A percentile compares a stretch with the other conserved stretches of the same genome.
Conservation (phyloP, 2,888 invertebrate species). For the Brassicogethes aeneus region DNA sequence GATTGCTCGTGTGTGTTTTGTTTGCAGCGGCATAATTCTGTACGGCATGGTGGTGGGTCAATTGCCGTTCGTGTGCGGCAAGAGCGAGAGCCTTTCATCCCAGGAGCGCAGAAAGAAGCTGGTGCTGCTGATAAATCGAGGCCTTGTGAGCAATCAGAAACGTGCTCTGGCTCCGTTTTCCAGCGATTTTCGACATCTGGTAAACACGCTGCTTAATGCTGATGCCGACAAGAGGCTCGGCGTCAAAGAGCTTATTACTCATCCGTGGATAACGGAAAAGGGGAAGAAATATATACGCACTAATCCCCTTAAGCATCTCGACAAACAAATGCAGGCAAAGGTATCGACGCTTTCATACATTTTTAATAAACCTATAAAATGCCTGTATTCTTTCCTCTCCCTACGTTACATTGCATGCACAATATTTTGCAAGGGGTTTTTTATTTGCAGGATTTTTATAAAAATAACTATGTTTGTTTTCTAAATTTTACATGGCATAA, state of each 20-base stretch:
- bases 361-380: no score
- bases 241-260: conserved; percentile 47
- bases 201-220: conserved; percentile 48
- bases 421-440: background rate
- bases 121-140: conserved; percentile 57
- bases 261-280: conserved; percentile 50
- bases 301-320: conserved; percentile 41
- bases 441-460: no score
- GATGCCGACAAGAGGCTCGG: conserved; percentile 47
- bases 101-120: conserved; percentile 52
- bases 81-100: conserved; percentile 38
- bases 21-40: conserved; percentile 66
- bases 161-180: conserved; percentile 44
- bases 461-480: no score
- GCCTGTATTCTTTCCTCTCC: no score
- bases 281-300: conserved; percentile 45
- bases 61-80: conserved; percentile 53
- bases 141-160: conserved; percentile 51
- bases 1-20: no score
- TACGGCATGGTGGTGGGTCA: conserved; percentile 68
- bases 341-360: no score
- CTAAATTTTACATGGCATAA: no score
- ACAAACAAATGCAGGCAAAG: conserved; percentile 28
- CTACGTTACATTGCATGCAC: no score
- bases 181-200: conserved; percentile 40